Evolutionary conservation across 2,797 vertebrate genomes (phyloP).

Genomic region (Esox masquinongy): DNA sequence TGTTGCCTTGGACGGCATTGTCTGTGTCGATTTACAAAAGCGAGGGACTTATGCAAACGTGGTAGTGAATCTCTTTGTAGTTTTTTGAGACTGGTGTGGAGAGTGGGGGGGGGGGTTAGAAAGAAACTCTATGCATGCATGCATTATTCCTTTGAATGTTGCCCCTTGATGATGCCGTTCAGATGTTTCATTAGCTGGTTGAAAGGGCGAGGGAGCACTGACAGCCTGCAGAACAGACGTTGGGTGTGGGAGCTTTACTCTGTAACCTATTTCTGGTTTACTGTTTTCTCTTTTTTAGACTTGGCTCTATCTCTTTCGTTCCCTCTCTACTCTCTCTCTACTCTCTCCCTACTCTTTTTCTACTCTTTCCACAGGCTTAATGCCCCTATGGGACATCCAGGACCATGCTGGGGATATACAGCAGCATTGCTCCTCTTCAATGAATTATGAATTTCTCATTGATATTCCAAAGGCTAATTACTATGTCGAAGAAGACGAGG

Average conservation of each 20-base stretch:
- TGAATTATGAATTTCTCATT: constrained; percentile 74
- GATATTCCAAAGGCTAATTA: constrained; percentile 66
- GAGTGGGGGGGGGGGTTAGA: too few relatives aligned
- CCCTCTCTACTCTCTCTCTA: too few relatives aligned
- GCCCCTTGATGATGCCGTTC: constrained; percentile 46
- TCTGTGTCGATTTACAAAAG: constrained; percentile 29
- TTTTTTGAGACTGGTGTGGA: constrained; percentile 32
- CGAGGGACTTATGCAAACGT: constrained; percentile 32
- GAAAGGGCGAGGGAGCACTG: constrained; percentile 31
- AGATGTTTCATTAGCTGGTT: constrained; percentile 55
- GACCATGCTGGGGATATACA: constrained; percentile 35
- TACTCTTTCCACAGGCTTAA: constrained; percentile 24
- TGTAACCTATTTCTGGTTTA: constrained; percentile 30
- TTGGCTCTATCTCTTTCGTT: background rate
- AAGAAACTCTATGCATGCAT: too few relatives aligned
- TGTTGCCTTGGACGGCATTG: constrained; percentile 8
- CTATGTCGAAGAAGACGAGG: constrained; percentile 44
- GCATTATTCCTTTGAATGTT: constrained; percentile 37
- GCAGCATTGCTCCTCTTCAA: constrained; percentile 41
- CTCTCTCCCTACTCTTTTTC: background rate
- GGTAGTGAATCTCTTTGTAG: constrained; percentile 41
- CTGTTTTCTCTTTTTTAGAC: background rate
- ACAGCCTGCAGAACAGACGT: constrained; percentile 27
- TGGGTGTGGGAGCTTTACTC: constrained; percentile 39
- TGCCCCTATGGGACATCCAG: constrained; percentile 34